Evolutionary conservation across 2,113 vertebrate species (phyloP).

Genomic region (Megalops atlanticus): DNA sequence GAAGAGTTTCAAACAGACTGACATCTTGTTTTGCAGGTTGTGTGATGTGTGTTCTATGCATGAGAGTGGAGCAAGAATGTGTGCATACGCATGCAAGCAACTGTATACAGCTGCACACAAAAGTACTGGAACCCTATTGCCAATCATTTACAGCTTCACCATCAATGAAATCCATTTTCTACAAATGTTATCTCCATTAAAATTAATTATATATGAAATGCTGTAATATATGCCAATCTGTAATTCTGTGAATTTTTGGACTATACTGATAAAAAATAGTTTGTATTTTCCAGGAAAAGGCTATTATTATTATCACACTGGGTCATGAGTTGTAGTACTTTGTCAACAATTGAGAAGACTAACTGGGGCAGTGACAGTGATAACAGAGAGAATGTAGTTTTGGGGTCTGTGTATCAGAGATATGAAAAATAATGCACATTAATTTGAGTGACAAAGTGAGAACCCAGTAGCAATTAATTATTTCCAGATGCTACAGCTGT

Average conservation of each 20-base stretch:
- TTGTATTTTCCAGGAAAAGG: not conserved
- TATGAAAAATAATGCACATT: slow-evolving; percentile 10
- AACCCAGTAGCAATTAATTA: not conserved
- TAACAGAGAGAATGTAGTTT: not conserved
- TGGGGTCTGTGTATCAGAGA: not conserved
- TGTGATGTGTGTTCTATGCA: not conserved
- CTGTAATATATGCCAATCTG: not conserved
- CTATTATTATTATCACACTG: not conserved
- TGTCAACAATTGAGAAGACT: not conserved
- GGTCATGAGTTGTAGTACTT: not conserved
- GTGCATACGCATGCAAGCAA: not conserved
- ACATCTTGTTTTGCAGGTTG: not conserved
- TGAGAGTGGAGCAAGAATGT: not conserved
- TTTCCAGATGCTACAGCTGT: not conserved
- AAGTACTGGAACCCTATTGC: not conserved
- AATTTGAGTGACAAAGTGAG: not conserved
- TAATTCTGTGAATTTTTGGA: not conserved
- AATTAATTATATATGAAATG: not conserved
- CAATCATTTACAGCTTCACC: not conserved
- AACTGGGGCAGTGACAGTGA: not conserved
- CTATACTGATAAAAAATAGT: not conserved
- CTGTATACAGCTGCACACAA: slow-evolving; percentile 11
- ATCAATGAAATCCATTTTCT: not conserved
- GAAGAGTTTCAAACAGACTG: not conserved
- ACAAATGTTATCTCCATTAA: no score